Evolutionary conservation across 1,140 invertebrate species (phyloP).

Genomic region (Bombus ignitus): DNA sequence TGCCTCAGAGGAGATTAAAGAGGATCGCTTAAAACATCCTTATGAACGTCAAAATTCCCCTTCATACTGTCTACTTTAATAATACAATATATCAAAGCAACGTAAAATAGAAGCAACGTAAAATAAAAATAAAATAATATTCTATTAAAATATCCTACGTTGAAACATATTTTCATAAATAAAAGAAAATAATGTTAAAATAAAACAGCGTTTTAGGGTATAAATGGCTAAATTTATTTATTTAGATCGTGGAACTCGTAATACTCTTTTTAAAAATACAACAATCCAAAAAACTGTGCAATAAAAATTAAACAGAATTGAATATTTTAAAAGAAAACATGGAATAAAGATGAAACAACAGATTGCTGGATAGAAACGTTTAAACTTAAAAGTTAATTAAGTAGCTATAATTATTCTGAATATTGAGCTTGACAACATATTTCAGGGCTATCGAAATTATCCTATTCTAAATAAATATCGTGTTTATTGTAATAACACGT

Average conservation of each 20-base stretch:
- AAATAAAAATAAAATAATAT: background rate
- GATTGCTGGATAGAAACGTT: no score
- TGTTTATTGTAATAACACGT: no score
- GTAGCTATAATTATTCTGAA: no score
- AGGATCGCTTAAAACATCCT: background rate
- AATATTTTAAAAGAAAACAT: background rate
- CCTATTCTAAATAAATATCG: no score
- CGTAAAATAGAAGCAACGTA: background rate
- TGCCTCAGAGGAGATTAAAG: background rate
- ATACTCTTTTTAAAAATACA: background rate
- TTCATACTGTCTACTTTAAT: background rate
- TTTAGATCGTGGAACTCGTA: background rate
- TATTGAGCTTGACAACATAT: no score
- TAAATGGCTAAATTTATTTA: background rate
- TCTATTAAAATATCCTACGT: no score
- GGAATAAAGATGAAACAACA: no score
- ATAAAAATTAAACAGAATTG: background rate
- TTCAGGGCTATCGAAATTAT: no score
- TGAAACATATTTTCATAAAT: no score
- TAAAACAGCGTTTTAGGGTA: background rate
- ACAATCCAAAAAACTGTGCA: background rate
- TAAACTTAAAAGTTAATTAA: no score
- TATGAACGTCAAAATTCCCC: background rate
- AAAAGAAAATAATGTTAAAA: background rate
- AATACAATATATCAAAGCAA: background rate